Evolutionary conservation across 2,113 vertebrate species (phyloP).

Genomic region (Cairina moschata): DNA sequence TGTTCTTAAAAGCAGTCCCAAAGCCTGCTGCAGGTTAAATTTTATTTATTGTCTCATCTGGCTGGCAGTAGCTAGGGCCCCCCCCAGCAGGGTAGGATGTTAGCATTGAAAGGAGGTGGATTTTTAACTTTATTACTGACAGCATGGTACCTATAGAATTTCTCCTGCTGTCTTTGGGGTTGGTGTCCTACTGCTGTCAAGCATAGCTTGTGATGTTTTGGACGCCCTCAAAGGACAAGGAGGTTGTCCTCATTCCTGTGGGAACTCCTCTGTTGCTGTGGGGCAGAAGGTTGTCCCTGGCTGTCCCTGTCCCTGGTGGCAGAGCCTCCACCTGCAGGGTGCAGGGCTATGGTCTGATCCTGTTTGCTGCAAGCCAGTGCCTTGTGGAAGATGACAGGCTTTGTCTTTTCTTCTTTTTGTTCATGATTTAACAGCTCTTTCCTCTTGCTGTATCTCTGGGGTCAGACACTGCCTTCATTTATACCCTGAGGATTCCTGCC

Average conservation of each 20-base stretch:
- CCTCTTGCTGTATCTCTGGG: not conserved
- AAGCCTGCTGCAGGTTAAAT: not conserved
- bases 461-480: not conserved
- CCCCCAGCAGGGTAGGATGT: not conserved
- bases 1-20: not conserved
- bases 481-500: fast-evolving
- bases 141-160: not conserved
- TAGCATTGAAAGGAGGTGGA: not conserved
- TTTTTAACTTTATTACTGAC: not conserved
- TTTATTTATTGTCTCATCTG: not conserved
- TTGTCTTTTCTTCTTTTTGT: not conserved
- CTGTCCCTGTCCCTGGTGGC: no score
- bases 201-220: not conserved
- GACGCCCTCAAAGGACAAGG: not conserved
- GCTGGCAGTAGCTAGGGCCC: not conserved
- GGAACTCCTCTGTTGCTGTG: fast-evolving
- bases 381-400: not conserved
- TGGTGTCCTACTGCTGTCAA: not conserved
- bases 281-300: not conserved
- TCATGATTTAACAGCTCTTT: fast-evolving
- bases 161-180: not conserved
- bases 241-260: not conserved
- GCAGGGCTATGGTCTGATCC: not conserved
- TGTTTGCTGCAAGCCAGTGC: fast-evolving
- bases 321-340: not conserved